Percentiles rank a stretch among this genome's conserved stretches.
Evolutionary conservation across 2,888 invertebrate genomes (phyloP).

Genomic region (Napeogenes sylphis): DNA sequence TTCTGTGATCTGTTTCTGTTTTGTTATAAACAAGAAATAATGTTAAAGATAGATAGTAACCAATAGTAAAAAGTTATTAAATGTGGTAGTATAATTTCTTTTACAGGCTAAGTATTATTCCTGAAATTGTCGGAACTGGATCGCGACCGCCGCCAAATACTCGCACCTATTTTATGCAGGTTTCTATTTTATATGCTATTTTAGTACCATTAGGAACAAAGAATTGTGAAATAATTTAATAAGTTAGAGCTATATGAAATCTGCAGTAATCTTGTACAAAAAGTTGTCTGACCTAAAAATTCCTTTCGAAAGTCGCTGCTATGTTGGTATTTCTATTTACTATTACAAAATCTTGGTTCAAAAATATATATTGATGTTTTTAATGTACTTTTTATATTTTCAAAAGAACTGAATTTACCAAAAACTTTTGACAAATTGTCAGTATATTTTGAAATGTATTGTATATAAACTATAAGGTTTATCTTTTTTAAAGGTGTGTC

Average conservation of each 20-base stretch:
- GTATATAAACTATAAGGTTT: neutral
- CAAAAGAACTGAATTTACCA: neutral
- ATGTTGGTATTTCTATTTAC: neutral
- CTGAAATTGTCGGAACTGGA: slow-evolving; percentile 27
- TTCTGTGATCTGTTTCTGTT: too few species aligned
- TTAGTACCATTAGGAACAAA: neutral
- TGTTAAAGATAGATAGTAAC: too few species aligned
- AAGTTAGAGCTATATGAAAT: neutral
- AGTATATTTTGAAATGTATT: neutral
- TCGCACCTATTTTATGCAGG: slow-evolving; percentile 68
- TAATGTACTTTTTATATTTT: neutral
- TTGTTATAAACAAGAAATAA: too few species aligned
- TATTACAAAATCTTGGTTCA: neutral
- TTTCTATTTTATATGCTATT: slow-evolving; percentile 15
- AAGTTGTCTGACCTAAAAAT: slow-evolving; percentile 2
- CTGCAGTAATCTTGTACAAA: neutral
- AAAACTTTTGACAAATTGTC: neutral
- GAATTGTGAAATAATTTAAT: neutral
- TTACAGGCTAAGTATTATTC: slow-evolving; percentile 50
- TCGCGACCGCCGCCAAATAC: slow-evolving; percentile 36
- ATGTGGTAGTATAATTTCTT: neutral
- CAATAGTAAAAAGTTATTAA: neutral
- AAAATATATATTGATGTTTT: neutral
- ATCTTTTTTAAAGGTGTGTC: slow-evolving; percentile 67
- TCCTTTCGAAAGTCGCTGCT: neutral